Percentiles rank a stretch among this genome's conserved stretches.
These are phyloP conservation scores for Florisuga fusca DNA, from an alignment of 2,797 vertebrate species.

Conservation along the genomic window DNA sequence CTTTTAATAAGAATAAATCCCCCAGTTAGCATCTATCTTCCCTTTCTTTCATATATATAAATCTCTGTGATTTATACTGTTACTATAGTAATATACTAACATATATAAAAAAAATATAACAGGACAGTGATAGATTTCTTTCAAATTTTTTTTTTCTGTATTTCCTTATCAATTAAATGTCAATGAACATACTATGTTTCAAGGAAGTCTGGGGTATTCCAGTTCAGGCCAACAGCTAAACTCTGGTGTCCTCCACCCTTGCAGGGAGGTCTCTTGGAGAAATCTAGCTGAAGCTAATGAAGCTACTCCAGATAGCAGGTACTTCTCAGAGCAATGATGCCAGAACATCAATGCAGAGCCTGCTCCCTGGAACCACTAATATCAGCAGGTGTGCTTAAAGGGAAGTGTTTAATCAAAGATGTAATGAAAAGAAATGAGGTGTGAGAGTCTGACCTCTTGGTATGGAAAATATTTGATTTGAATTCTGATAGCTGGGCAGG, in stretches of 20 bases:
- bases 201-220: background rate
- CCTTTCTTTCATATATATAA: background rate
- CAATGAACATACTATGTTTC: background rate
- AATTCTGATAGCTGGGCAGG: background rate
- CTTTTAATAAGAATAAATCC: background rate
- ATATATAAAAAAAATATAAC: background rate
- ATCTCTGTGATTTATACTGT: background rate
- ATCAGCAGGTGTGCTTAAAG: background rate
- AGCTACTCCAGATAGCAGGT: background rate
- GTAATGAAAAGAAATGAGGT: slow-evolving; percentile 1
- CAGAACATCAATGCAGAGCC: background rate
- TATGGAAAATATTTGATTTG: background rate
- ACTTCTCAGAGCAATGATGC: background rate
- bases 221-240: background rate
- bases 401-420: slow-evolving; percentile 26
- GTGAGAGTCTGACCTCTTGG: background rate
- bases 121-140: background rate
- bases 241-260: background rate
- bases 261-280: background rate
- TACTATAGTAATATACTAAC: background rate
- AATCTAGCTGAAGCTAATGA: background rate
- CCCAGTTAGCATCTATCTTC: background rate
- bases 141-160: background rate
- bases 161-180: background rate
- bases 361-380: background rate